phyloP scores from a whole-genome alignment of 1,140 invertebrate species.

The Nomia melanderi region DNA sequence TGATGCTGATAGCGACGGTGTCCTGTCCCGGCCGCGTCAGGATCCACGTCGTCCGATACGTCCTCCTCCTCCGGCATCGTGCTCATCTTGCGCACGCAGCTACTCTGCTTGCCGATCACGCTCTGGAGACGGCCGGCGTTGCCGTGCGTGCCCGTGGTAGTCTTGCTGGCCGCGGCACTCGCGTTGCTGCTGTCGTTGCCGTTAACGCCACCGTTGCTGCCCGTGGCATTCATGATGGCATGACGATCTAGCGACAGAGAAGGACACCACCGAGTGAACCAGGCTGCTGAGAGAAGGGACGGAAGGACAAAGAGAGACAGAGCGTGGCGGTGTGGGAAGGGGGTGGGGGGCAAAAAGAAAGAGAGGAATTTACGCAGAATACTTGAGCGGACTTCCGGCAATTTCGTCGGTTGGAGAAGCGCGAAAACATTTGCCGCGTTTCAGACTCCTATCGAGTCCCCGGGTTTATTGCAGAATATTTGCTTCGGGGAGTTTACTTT shows the following conservation, averaged over 20 bases:
- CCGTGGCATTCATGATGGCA: conserved; percentile 60
- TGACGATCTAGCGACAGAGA: conserved; percentile 49
- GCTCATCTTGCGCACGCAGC: conserved; percentile 73
- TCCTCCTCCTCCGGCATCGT: conserved; percentile 76
- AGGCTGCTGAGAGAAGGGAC: background rate
- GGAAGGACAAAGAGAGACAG: background rate
- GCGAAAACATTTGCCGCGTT: background rate
- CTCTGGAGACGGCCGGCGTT: conserved; percentile 39
- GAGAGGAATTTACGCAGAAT: conserved; percentile 28
- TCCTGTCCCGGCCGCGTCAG: conserved; percentile 52
- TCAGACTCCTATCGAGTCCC: background rate
- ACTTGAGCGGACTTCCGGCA: conserved; percentile 39
- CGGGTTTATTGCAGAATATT: too few species aligned
- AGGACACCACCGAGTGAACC: background rate
- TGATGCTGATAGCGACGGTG: conserved; percentile 45
- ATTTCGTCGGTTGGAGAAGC: conserved; percentile 39
- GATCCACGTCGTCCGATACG: conserved; percentile 69
- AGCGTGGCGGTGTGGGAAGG: background rate
- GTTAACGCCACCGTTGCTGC: conserved; percentile 38
- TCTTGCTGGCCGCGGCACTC: conserved; percentile 28
- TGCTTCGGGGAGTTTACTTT: too few species aligned
- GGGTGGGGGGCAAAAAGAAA: background rate
- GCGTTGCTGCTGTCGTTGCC: conserved; percentile 39
- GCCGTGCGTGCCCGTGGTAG: conserved; percentile 21
- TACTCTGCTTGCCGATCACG: conserved; percentile 44